Evolutionary conservation across 2,797 vertebrate species (phyloP).

Genomic region (Tangara arthus): DNA sequence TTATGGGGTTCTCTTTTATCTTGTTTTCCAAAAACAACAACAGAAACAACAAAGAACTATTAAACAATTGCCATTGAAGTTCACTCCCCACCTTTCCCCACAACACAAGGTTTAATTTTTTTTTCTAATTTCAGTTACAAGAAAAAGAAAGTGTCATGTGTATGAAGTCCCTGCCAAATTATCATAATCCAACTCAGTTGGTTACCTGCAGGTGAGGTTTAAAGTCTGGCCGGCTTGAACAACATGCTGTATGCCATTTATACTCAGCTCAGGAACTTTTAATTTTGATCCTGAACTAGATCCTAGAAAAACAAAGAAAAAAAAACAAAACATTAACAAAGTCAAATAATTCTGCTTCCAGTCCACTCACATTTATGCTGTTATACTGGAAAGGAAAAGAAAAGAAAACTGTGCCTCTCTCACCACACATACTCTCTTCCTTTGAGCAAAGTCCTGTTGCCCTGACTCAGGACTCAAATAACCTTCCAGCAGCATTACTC

Average conservation of each 20-base stretch:
- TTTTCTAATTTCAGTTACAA: neutral
- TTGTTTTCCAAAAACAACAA: conserved; percentile 62
- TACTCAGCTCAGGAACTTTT: conserved; percentile 84
- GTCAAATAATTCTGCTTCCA: neutral
- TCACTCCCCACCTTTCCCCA: conserved; percentile 47
- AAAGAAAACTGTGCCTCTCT: neutral
- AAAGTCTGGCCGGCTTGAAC: conserved; percentile 86
- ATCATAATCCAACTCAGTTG: neutral
- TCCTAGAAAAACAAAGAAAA: conserved; percentile 74
- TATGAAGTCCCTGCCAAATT: neutral
- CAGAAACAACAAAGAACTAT: conserved; percentile 48
- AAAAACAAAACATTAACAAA: conserved; percentile 35
- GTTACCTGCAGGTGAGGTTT: conserved; percentile 91
- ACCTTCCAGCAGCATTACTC: neutral
- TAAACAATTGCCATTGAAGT: conserved; percentile 65
- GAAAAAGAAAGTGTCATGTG: neutral
- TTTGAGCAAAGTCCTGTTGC: neutral
- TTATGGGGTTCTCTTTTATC: conserved; percentile 53
- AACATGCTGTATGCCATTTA: conserved; percentile 80
- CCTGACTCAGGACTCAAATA: neutral
- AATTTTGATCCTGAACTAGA: conserved; percentile 82
- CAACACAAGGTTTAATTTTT: neutral
- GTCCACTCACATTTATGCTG: neutral
- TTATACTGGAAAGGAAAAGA: neutral
- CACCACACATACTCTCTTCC: neutral